phyloP scores from a whole-genome alignment of 2,113 vertebrate genomes.

The Chlorodrepanis virens region DNA sequence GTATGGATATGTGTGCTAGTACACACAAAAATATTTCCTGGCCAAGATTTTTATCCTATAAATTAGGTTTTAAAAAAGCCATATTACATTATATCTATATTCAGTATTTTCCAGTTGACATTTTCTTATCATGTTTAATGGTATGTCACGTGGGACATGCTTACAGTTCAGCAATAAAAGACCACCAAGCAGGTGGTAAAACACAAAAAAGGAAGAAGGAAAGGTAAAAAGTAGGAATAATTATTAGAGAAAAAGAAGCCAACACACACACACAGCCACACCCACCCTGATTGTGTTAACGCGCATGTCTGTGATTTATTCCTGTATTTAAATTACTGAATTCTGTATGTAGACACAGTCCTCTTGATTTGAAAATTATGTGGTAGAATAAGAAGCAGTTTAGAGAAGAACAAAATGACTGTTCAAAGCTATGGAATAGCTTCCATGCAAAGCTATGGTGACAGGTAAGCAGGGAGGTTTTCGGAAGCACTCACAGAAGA shows the following conservation, averaged over 20 bases:
- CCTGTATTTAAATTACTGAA: background rate
- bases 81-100: background rate
- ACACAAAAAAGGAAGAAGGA: background rate
- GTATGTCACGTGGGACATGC: fast-evolving
- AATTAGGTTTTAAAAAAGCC: background rate
- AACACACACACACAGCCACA: fast-evolving
- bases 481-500: background rate
- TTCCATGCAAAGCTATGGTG: background rate
- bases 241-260: background rate
- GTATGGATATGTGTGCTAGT: too few species aligned
- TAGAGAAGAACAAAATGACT: background rate
- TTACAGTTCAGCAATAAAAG: background rate
- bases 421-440: background rate
- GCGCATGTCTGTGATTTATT: background rate
- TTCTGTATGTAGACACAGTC: background rate
- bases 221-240: background rate
- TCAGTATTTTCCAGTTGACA: background rate
- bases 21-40: background rate
- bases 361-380: background rate
- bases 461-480: background rate
- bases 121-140: background rate
- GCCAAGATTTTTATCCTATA: background rate
- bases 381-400: background rate
- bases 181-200: background rate
- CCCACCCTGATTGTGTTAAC: background rate